Evolutionary conservation across 2,113 vertebrate genomes (phyloP).

Genomic region (Neoarius graeffei): DNA sequence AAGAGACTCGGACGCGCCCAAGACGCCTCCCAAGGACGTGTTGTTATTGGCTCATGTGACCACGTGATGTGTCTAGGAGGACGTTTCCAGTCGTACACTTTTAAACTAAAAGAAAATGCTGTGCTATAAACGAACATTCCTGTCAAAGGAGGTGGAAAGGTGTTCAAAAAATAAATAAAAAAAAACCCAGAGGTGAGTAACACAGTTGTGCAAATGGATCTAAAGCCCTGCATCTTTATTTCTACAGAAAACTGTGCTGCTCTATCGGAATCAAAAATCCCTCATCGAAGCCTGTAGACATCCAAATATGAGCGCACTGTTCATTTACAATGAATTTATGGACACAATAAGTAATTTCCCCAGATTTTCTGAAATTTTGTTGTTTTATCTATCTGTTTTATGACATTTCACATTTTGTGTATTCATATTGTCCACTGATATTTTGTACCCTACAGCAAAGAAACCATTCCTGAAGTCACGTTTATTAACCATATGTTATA

Average conservation of each 20-base stretch:
- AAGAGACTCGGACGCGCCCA: slow-evolving; percentile 82
- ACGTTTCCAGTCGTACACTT: slow-evolving; percentile 58
- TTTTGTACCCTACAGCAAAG: background rate
- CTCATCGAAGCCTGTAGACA: background rate
- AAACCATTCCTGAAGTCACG: background rate
- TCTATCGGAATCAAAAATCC: background rate
- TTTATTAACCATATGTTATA: background rate
- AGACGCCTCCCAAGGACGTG: slow-evolving; percentile 76
- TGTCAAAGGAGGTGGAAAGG: slow-evolving; percentile 32
- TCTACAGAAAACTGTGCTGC: background rate
- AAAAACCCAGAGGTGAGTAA: background rate
- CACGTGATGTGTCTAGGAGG: slow-evolving; percentile 95
- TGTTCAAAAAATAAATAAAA: background rate
- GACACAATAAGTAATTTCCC: background rate
- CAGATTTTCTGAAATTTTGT: background rate
- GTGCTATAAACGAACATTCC: slow-evolving; percentile 58
- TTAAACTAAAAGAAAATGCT: slow-evolving; percentile 60
- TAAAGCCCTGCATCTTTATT: slow-evolving; percentile 8
- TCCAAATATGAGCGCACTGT: background rate
- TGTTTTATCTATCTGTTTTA: background rate
- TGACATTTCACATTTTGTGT: background rate
- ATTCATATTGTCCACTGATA: background rate
- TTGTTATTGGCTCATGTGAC: slow-evolving; percentile 82
- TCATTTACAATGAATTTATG: background rate
- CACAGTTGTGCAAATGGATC: background rate